Evolutionary conservation across 2,113 vertebrate species (phyloP).

Genomic region (Leucopsar rothschildi): DNA sequence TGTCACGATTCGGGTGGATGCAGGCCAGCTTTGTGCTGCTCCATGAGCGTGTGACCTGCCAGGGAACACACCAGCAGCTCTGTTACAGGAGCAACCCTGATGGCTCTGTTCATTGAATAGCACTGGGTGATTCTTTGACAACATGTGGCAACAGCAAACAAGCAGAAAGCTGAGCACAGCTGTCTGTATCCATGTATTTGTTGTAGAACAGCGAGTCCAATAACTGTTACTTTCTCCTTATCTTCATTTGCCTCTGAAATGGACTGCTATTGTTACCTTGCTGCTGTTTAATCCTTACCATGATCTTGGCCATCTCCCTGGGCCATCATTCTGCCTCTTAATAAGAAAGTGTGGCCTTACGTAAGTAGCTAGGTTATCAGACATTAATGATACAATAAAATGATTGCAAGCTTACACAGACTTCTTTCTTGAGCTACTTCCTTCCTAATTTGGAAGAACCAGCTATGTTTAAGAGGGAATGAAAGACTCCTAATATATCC

Average conservation of each 20-base stretch:
- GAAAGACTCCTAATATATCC: not conserved
- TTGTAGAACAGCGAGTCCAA: not conserved
- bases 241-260: not conserved
- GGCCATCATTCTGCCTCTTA: not conserved
- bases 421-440: not conserved
- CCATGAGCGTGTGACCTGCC: not conserved
- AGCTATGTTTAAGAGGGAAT: not conserved
- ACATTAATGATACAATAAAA: not conserved
- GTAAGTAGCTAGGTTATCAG: not conserved
- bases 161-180: rapidly evolving
- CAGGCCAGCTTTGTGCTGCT: not conserved
- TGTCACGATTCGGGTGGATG: rapidly evolving
- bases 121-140: not conserved
- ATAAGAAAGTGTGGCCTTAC: not conserved
- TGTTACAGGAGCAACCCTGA: not conserved
- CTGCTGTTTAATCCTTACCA: not conserved
- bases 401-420: not conserved
- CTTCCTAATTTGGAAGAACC: not conserved
- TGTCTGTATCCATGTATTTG: not conserved
- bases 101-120: not conserved
- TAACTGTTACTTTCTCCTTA: not conserved
- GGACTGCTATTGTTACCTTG: not conserved
- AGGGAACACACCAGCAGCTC: not conserved
- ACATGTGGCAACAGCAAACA: rapidly evolving
- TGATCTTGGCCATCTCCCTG: not conserved